phyloP scores from a whole-genome alignment of 92 coral and sea anemone genomes.

The Porites lobata region DNA sequence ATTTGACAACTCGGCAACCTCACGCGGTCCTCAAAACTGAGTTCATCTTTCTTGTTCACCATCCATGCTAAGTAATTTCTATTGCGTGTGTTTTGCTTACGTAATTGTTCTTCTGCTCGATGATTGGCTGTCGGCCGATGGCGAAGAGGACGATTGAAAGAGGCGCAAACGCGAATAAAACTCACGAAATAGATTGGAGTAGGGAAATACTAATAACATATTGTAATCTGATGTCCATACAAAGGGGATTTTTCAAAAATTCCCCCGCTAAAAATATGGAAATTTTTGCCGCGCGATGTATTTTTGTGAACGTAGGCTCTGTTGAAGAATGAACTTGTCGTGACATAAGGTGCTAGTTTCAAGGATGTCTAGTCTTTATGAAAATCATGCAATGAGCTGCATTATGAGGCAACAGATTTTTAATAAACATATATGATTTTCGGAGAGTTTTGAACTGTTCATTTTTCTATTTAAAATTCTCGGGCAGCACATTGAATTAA shows the following conservation, averaged over 20 bases:
- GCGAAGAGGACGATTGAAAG: slow-evolving; percentile 44
- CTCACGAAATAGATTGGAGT: slow-evolving; percentile 43
- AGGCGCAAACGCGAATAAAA: slow-evolving; percentile 32
- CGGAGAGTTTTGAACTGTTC: background rate
- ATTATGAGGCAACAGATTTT: background rate
- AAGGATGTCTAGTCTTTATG: background rate
- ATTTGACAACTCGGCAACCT: slow-evolving; percentile 31
- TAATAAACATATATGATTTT: background rate
- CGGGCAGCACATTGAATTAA: background rate
- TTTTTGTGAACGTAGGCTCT: background rate
- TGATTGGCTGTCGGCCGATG: slow-evolving; percentile 77
- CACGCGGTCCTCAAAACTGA: slow-evolving; percentile 21
- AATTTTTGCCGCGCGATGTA: background rate
- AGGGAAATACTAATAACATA: slow-evolving; percentile 24
- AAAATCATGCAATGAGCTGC: slow-evolving; percentile 17
- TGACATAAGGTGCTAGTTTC: slow-evolving; percentile 11
- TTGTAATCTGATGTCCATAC: slow-evolving; percentile 24
- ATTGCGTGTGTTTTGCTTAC: slow-evolving; percentile 95
- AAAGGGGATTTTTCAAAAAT: slow-evolving; percentile 46
- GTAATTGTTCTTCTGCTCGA: slow-evolving; percentile 65
- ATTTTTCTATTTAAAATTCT: background rate
- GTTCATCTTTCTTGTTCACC: slow-evolving; percentile 49
- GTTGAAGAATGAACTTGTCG: background rate
- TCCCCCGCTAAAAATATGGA: slow-evolving; percentile 41
- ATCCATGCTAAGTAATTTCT: slow-evolving; percentile 77